Base-by-base conservation (phyloP, 2,113 vertebrate species). In the Elanoides forficatus region DNA sequence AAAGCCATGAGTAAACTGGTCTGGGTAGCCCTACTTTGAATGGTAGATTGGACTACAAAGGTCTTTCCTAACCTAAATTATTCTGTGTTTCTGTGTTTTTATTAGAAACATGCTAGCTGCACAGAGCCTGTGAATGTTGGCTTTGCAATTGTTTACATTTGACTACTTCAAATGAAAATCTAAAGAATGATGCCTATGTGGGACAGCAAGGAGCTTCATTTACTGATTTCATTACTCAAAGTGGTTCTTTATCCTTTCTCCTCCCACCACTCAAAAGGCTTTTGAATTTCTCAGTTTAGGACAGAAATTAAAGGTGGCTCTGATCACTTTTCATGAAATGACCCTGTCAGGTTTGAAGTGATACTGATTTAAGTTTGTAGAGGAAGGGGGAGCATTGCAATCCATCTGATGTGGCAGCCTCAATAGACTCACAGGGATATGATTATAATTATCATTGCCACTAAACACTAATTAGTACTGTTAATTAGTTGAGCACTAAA, bases 401-500 rank as follows among this genome's bases (percentile, higher is more conserved):
- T 82, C 55, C 58, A 67, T 89, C 89, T 93, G 86, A 95, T 90
- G 78, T 91, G 91, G 42, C 71, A 90, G 63, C 84, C 84, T 91
- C 86, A 80, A 11, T 82, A 95, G 70, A 58, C 58, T 94, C 38
- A 45, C 29, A 73, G 71, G 58, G 50, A 32, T 96, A 83, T 70
- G 62, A 95, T 90, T 88, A 66, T 94, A 96, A 96, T 96, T 96
- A 97, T 96, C 84, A 76, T 90, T 94, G 87, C 67, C 53, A 67
- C 93, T 96, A 97, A 97, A 71, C 63, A 55, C 91, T 96, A 96
- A 97, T 96, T 94, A 95, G 95, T 62, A 55, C 84, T 83, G 86
- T 90, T 97, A 97, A 97, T 97, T 97, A 95, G 96, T 91, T 97
- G 95, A 95, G 58, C 81, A 76, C 67, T 73, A 94, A 88, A 86